Conservation (phyloP, 2,888 invertebrate genomes). For the Silvanus unidentatus region DNA sequence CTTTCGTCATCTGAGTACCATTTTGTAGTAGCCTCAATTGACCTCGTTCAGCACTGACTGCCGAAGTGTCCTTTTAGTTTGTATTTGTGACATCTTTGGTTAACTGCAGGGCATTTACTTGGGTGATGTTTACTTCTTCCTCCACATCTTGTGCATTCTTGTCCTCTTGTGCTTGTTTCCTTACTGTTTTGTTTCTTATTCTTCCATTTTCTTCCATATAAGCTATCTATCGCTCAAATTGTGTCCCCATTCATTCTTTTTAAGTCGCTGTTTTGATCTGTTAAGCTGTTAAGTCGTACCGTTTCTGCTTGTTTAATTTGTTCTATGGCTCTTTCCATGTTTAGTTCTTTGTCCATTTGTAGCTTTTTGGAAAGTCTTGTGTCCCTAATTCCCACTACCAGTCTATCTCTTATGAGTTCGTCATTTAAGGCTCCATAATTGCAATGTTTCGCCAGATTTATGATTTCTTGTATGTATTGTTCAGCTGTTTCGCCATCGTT, state of each 20-base stretch:
- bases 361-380: slow-evolving; percentile 19
- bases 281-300: slow-evolving; percentile 16
- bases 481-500: slow-evolving; percentile 4
- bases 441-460: not conserved
- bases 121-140: too few relatives aligned
- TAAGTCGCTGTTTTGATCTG: too few relatives aligned
- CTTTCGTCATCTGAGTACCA: too few relatives aligned
- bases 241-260: too few relatives aligned
- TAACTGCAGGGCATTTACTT: too few relatives aligned
- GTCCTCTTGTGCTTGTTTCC: too few relatives aligned
- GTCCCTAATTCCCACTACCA: slow-evolving; percentile 25
- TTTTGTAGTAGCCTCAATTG: too few relatives aligned
- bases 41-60: too few relatives aligned
- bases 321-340: slow-evolving; percentile 18
- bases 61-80: too few relatives aligned
- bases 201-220: not conserved
- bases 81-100: too few relatives aligned
- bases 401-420: slow-evolving; percentile 26
- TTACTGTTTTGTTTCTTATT: slow-evolving; percentile 4
- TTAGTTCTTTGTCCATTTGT: slow-evolving; percentile 19
- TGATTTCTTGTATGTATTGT: slow-evolving; percentile 3
- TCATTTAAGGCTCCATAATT: slow-evolving; percentile 15
- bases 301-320: slow-evolving; percentile 19
- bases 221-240: not conserved
- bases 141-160: too few relatives aligned